Evolutionary conservation across 1,140 invertebrate species (phyloP), one percentile per base, ranked within the genome.

Genomic region (Cheumatopsyche charites): DNA sequence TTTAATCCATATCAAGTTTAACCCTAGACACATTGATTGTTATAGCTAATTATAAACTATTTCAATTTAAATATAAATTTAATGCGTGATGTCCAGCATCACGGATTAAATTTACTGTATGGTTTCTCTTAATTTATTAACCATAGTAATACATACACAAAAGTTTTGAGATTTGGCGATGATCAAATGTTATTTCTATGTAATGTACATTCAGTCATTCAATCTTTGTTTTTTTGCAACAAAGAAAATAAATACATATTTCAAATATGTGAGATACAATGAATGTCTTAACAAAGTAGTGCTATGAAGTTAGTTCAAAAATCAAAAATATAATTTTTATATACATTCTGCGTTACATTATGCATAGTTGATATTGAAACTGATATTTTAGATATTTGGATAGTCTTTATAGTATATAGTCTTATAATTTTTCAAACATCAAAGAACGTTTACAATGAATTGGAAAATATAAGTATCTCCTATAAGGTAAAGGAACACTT

Each of bases 191-290:
- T 76, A 76, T 76, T 76, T 68, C 74, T 76, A 76, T 73, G 74
- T 76, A 76, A 73, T 76, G 71, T 76, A 76, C 74, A 76, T 76
- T 76, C 74, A 76, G 74, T 76, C 74, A 72, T 76, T 76, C 74
- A 76, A 75, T 76, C 74, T 76, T 75, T 76, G 72, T 73, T 73
- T 68, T 68, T 41, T 36, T 68, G 69, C 67, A 76, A 76, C 71
- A 67, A 76, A 76, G 72, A 70, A 73, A 75, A 73, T 71, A 69
- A 71, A 45, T 75, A 71, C 19, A n/a, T 47, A 19, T 19, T 52
- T 52, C 47, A 52, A 17, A 52, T 47, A 52, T 52, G 45, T 47
- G 49, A 58, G 12, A 58, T 23, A 58, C 19, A 11, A 58, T 58
- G 55, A 58, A 58, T 58, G 19, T 58, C 55, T 23, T 17, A 52